Evolutionary conservation across 2,113 vertebrate genomes (phyloP).

Genomic region (Esox niger): DNA sequence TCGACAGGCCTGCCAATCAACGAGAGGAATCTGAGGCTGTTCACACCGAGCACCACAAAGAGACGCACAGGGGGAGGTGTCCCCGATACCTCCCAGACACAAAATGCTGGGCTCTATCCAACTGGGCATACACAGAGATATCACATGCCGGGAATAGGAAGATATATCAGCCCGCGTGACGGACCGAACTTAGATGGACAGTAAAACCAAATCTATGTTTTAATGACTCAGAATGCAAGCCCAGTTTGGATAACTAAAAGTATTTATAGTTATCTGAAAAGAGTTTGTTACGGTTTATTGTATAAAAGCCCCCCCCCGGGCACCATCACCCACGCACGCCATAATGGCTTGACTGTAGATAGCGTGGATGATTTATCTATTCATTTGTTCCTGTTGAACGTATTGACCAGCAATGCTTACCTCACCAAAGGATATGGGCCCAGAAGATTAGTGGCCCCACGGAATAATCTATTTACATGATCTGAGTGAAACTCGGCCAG

Average conservation of each 20-base stretch:
- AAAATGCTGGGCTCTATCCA: not conserved
- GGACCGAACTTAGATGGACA: not conserved
- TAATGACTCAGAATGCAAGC: too few relatives aligned
- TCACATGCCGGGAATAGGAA: not conserved
- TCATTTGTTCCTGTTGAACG: not conserved
- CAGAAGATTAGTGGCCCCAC: too few relatives aligned
- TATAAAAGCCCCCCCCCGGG: not conserved
- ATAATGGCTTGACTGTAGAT: not conserved
- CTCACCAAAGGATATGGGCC: too few relatives aligned
- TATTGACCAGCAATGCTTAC: too few relatives aligned
- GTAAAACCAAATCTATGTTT: not conserved
- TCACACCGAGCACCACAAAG: not conserved
- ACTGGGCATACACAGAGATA: not conserved
- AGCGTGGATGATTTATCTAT: constrained; percentile 1
- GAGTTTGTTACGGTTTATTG: not conserved
- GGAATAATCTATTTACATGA: too few relatives aligned
- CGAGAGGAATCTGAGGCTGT: constrained; percentile 59
- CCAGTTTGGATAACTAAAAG: not conserved
- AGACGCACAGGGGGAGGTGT: not conserved
- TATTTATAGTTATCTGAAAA: not conserved
- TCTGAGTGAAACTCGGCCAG: too few relatives aligned
- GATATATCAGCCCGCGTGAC: constrained; percentile 14
- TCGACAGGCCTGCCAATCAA: constrained; percentile 48
- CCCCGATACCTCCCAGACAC: not conserved
- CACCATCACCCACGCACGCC: not conserved